Evolutionary conservation across 2,113 vertebrate genomes (phyloP).

Genomic region (Ictidomys tridecemlineatus): DNA sequence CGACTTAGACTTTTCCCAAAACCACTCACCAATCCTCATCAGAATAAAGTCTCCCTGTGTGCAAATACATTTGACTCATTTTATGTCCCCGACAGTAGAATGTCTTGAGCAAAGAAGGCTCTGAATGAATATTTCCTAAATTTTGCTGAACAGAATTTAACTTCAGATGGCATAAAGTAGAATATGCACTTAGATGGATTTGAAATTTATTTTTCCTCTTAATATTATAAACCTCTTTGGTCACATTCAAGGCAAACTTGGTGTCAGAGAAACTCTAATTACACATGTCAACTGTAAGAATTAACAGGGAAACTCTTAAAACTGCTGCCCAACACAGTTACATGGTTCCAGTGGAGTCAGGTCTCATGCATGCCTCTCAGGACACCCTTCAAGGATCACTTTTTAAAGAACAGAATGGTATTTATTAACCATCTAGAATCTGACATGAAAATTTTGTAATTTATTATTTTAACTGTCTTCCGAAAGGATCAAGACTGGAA

Average conservation of each 20-base stretch:
- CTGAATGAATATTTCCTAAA: constrained; percentile 1
- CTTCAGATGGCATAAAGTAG: neutral
- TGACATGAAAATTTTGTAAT: constrained; percentile 49
- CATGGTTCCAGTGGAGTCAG: neutral
- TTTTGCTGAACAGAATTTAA: constrained; percentile 48
- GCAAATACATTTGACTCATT: neutral
- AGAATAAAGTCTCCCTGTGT: neutral
- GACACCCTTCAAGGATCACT: neutral
- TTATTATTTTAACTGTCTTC: constrained; percentile 75
- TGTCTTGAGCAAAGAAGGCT: neutral
- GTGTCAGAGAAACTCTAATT: constrained; percentile 31
- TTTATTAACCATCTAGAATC: constrained; percentile 12
- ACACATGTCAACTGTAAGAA: neutral
- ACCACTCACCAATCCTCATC: neutral
- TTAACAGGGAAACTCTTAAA: constrained; percentile 37
- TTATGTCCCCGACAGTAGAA: neutral
- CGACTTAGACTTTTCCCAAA: neutral
- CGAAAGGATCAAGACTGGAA: constrained; percentile 97
- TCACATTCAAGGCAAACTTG: neutral
- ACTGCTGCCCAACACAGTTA: neutral
- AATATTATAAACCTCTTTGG: neutral
- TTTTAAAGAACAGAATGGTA: neutral
- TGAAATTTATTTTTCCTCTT: neutral
- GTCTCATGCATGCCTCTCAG: neutral
- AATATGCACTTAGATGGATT: neutral